phyloP scores from a whole-genome alignment of 2,888 invertebrate species.

The Platerodrilus igneus region DNA sequence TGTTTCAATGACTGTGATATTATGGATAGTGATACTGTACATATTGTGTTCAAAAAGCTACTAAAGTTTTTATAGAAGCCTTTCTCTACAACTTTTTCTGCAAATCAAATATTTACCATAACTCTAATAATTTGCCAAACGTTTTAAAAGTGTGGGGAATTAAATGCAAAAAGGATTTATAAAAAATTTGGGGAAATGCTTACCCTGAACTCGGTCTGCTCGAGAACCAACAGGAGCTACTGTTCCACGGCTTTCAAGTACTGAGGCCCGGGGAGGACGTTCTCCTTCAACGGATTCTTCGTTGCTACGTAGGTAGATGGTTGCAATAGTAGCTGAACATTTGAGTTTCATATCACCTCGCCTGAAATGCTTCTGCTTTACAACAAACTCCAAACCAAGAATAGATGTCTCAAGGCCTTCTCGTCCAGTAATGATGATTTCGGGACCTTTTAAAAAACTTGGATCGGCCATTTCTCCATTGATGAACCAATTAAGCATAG shows the following conservation, averaged over 20 bases:
- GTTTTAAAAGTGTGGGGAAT: no score
- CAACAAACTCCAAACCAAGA: conserved; percentile 74
- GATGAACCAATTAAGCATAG: conserved; percentile 80
- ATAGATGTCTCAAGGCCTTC: conserved; percentile 74
- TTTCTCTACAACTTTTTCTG: no score
- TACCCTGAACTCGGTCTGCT: conserved; percentile 71
- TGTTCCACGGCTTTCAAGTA: conserved; percentile 72
- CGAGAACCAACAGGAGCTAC: conserved; percentile 57
- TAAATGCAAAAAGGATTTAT: no score
- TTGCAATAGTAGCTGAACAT: conserved; percentile 83
- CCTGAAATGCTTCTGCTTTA: conserved; percentile 75
- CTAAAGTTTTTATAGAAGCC: no score
- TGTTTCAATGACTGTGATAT: no score
- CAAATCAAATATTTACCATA: no score
- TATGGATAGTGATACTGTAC: no score
- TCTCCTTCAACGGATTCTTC: conserved; percentile 83
- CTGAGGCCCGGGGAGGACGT: conserved; percentile 68
- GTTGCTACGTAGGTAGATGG: conserved; percentile 81
- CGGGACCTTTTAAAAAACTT: conserved; percentile 50
- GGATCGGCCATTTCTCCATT: conserved; percentile 68
- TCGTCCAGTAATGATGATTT: conserved; percentile 52
- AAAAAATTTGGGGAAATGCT: no score
- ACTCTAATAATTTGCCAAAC: no score
- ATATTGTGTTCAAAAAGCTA: no score
- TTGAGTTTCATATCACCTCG: conserved; percentile 83